Conservation (phyloP, 2,113 vertebrate genomes). For the Semnornis frantzii region DNA sequence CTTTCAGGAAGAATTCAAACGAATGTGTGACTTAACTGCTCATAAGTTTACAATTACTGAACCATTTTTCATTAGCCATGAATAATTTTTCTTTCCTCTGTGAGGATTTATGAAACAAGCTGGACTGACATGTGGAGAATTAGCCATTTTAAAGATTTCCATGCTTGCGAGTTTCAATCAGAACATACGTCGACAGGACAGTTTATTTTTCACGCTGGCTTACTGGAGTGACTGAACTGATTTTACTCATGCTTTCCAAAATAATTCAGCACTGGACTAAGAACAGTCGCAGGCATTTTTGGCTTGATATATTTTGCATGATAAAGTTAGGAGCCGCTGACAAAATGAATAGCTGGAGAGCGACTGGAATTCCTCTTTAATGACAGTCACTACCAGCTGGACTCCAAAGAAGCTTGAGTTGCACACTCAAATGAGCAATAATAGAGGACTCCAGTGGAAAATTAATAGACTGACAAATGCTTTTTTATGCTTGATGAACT, state of each 20-base stretch:
- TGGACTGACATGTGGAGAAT: constrained; percentile 50
- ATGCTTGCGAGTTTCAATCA: constrained; percentile 60
- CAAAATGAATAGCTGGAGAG: background rate
- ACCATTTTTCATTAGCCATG: constrained; percentile 47
- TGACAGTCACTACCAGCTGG: constrained; percentile 36
- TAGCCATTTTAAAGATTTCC: constrained; percentile 52
- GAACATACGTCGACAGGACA: background rate
- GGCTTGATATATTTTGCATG: constrained; percentile 21
- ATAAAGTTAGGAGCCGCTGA: constrained; percentile 7
- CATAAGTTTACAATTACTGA: constrained; percentile 31
- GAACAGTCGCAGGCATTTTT: background rate
- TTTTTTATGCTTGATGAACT: constrained; percentile 57
- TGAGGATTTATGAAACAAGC: constrained; percentile 39
- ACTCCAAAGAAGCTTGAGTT: constrained; percentile 27
- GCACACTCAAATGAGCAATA: constrained; percentile 33
- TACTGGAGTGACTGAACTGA: constrained; percentile 36
- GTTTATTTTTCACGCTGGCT: constrained; percentile 52
- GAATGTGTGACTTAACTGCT: constrained; percentile 37
- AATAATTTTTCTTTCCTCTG: constrained; percentile 46
- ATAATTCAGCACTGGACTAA: constrained; percentile 23
- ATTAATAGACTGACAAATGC: constrained; percentile 59
- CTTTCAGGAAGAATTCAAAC: constrained; percentile 39
- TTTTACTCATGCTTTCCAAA: constrained; percentile 49
- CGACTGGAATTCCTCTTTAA: constrained; percentile 13
- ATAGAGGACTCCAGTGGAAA: constrained; percentile 58